Evolutionary conservation across 1,140 invertebrate species (phyloP), one percentile per base, ranked within the genome.

Genomic region (Planococcus citri): DNA sequence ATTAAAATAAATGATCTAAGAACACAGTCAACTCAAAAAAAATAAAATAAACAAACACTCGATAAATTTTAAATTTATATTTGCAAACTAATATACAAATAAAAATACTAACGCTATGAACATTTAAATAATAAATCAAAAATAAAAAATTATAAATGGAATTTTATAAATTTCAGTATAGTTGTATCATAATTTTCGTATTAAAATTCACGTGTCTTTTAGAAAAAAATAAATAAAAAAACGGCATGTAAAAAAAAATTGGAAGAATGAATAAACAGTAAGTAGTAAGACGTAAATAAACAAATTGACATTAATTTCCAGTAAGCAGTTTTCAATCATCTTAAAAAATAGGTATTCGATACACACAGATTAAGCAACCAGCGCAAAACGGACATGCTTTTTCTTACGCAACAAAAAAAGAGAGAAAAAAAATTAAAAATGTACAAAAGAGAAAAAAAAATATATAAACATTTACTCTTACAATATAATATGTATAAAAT

Each of bases 121-220:
- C 60, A 64, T 64, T 64, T 64, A 64, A 64, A 64, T 64, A 64
- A 64, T 64, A 64, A 64, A 27, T 64, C 60, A 64, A 64, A 64
- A 64, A 64, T 24, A 25, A 64, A 64, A 64, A 64, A 64, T 25
- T 25, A 64, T 25, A 64, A 64, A 27, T 64, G 25, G 9, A 64
- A 64, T 25, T 64, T 25, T 4, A 25, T 25, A 25, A 64, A 64
- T 25, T 64, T 64, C 60, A 24, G 9, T 64, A 64, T 64, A 64
- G 17, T n/a, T 22, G 4, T 20, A 58, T 33, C 29, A 12, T 33
- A 58, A 58, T 22, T 20, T 58, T 4, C 17, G 51, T 58, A 4
- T 58, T 3, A 58, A 58, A n/a, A n/a, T n/a, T n/a, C n/a, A n/a
- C n/a, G n/a, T n/a, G n/a, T n/a, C n/a, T n/a, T n/a, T n/a, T n/a